phyloP scores from a whole-genome alignment of 1,140 invertebrate genomes.

The Rhopalosiphum padi region DNA sequence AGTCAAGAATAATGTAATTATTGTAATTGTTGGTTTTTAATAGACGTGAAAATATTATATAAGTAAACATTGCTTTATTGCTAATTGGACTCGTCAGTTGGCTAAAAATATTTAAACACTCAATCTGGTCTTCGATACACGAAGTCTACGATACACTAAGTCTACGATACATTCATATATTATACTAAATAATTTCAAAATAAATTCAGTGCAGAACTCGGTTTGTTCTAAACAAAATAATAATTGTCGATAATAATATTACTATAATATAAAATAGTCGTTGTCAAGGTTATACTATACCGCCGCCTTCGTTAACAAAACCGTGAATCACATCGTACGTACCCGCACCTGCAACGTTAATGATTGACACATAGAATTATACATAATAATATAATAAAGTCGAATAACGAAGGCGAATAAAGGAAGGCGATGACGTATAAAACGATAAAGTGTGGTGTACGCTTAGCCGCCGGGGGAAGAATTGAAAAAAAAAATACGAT shows the following conservation, averaged over 20 bases:
- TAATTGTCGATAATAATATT: no score
- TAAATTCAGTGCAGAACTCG: no score
- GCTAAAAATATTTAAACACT: neutral
- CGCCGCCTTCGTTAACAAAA: neutral
- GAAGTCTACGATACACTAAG: neutral
- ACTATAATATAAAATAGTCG: neutral
- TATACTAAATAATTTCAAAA: no score
- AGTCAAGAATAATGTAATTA: no score
- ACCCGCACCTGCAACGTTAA: constrained; percentile 5
- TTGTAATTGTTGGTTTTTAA: neutral
- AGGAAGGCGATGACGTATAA: no score
- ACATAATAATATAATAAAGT: neutral
- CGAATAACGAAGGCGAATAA: no score
- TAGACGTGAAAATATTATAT: neutral
- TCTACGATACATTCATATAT: neutral
- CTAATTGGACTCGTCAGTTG: neutral
- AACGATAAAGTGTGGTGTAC: no score
- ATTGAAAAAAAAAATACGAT: no score
- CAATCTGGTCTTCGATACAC: neutral
- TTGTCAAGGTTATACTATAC: neutral
- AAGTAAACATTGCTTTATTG: no score
- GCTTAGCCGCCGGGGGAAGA: no score
- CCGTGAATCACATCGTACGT: neutral
- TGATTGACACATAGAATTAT: neutral
- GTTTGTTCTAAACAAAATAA: neutral